Evolutionary conservation across 1,140 invertebrate species (phyloP).

Genomic region (Pogonognathellus flavescens): DNA sequence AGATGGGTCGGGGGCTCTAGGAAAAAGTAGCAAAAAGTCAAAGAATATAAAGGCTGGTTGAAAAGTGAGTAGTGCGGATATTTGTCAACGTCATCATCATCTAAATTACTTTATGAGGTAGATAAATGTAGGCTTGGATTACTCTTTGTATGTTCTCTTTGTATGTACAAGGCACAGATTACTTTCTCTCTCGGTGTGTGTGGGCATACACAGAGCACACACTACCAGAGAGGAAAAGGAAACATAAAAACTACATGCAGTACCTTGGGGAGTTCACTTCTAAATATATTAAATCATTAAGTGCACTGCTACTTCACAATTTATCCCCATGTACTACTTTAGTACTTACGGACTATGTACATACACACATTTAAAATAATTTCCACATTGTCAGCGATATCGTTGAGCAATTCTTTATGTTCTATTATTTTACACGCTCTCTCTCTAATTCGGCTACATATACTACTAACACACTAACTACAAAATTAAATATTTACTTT

Average conservation of each 20-base stretch:
- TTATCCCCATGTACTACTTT: too few species aligned
- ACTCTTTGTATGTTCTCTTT: slow-evolving; percentile 8
- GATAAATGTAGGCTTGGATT: slow-evolving; percentile 20
- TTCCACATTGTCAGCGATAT: neutral
- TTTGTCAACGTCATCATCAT: slow-evolving; percentile 46
- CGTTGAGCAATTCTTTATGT: too few species aligned
- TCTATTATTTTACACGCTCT: too few species aligned
- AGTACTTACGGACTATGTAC: too few species aligned
- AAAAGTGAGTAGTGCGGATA: neutral
- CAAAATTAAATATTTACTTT: too few species aligned
- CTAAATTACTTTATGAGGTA: slow-evolving; percentile 35
- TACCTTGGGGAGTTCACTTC: neutral
- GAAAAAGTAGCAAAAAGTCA: slow-evolving; percentile 7
- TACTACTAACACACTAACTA: too few species aligned
- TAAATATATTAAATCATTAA: slow-evolving; percentile 2
- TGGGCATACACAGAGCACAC: neutral
- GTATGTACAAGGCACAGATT: neutral
- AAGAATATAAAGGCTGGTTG: neutral
- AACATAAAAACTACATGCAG: slow-evolving; percentile 22
- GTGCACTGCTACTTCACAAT: too few species aligned
- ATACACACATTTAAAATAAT: slow-evolving; percentile 17
- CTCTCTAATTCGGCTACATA: too few species aligned
- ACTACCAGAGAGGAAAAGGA: neutral
- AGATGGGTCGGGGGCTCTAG: slow-evolving; percentile 67
- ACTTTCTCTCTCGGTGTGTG: neutral